phyloP scores from a whole-genome alignment of 2,888 invertebrate species.

The Leptodirus hochenwartii region DNA sequence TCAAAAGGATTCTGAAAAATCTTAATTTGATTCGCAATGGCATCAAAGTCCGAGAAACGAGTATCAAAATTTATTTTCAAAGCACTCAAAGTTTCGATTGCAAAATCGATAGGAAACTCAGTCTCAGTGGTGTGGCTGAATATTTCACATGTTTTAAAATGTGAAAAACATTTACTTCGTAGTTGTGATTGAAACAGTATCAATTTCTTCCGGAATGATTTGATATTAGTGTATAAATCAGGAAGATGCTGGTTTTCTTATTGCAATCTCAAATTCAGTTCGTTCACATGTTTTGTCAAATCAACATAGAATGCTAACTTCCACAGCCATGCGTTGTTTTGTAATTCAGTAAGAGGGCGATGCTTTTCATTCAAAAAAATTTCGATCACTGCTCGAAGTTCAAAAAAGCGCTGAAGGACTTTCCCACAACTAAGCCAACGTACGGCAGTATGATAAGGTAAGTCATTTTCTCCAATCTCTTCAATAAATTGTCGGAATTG shows the following conservation, averaged over 20 bases:
- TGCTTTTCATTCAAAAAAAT: conserved; percentile 5
- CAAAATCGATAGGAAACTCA: conserved; percentile 15
- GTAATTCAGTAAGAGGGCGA: conserved; percentile 5
- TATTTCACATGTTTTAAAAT: conserved; percentile 16
- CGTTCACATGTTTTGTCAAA: conserved; percentile 9
- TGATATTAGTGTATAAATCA: conserved; percentile 8
- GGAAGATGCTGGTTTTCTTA: conserved; percentile 10
- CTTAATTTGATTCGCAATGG: no score
- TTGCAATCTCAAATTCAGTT: conserved; percentile 11
- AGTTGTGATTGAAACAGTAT: conserved; percentile 9
- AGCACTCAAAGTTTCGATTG: conserved; percentile 16
- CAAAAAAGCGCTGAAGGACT: conserved; percentile 7
- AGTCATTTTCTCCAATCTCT: conserved; percentile 14
- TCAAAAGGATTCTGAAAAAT: no score
- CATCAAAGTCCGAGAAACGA: conserved; percentile 15
- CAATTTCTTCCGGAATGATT: conserved; percentile 7
- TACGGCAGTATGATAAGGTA: conserved; percentile 9
- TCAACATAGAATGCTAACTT: conserved; percentile 9
- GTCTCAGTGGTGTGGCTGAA: conserved; percentile 15
- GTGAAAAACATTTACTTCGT: conserved; percentile 13
- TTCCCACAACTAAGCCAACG: conserved; percentile 8
- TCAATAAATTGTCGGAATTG: conserved; percentile 16
- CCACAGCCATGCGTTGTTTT: conserved; percentile 8
- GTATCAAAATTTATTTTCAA: no score
- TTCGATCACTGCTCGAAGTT: conserved; percentile 2